Base-by-base conservation (phyloP, 35 echinoderm and acorn worm genomes). In the Antedon bifida region DNA sequence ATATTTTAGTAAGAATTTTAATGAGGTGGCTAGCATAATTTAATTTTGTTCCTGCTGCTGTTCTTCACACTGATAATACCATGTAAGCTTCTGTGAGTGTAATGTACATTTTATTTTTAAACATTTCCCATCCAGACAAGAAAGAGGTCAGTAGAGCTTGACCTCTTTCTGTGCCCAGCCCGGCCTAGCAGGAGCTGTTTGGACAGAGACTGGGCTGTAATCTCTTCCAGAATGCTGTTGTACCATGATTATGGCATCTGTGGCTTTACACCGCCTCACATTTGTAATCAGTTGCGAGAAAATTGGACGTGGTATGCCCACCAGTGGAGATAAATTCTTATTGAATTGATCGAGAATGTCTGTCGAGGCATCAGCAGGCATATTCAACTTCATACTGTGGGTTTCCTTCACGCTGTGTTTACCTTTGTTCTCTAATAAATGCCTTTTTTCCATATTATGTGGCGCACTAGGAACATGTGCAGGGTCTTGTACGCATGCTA, bases 241-340 rank as follows among this genome's bases (percentile, higher is more conserved):
- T 2, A 11, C 51, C 19, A 64, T 1, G 1, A 11, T 2, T 11
- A 64, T 21, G 26, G 1, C 51, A 64, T 64, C 9, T 64, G 51
- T 64, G 51, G 51, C 51, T 64, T 11, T 64, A 8, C 23, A 16
- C 26, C 51, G 9, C 51, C 19, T 64, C 19, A 21, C 51, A 64
- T 64, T 64, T 64, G 51, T 64, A 64, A 64, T 64, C 51, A 64
- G 51, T 64, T 64, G 51, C 51, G 51, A 64, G 51, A 64, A 64
- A 64, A 12, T 19, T 64, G 51, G 26, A 64, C 51, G 51, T 64
- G 51, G 51, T 64, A 64, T 64, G 51, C 51, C 51, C 51, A 64
- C 51, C 51, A 64, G 26, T 64, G 51, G 51, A 16, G 51, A 64
- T 2, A 2, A 8, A 64, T 64, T 64, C 51, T 64, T 19, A 21